Percentiles rank a stretch among this genome's conserved stretches.
Conservation (phyloP, 2,797 vertebrate species). For the Oophaga sylvatica region DNA sequence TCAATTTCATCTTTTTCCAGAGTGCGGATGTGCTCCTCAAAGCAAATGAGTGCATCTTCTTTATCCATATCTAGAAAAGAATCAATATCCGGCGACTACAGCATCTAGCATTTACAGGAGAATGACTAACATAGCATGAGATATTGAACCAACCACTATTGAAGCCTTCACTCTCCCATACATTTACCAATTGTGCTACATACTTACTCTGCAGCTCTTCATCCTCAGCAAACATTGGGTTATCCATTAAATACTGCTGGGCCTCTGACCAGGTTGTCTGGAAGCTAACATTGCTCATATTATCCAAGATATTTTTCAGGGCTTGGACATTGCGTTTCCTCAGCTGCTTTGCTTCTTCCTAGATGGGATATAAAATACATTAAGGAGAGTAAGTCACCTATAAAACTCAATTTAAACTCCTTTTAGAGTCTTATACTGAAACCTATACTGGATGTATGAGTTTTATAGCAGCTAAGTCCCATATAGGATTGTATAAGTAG, state of each 20-base stretch:
- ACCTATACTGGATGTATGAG: no score
- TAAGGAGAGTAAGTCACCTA: no score
- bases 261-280: slow-evolving; percentile 77
- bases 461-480: no score
- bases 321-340: slow-evolving; percentile 76
- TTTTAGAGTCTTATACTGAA: no score
- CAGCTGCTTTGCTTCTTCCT: slow-evolving; percentile 76
- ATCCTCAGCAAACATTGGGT: slow-evolving; percentile 76
- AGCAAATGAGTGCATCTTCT: slow-evolving; percentile 76
- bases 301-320: slow-evolving; percentile 75
- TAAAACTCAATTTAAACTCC: no score
- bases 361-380: slow-evolving; percentile 37
- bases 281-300: slow-evolving; percentile 76
- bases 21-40: slow-evolving; percentile 77
- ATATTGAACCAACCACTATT: background rate
- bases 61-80: slow-evolving; percentile 74
- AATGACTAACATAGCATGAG: background rate
- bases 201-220: slow-evolving; percentile 76
- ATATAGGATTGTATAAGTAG: no score
- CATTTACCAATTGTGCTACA: background rate
- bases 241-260: slow-evolving; percentile 77
- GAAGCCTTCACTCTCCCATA: background rate
- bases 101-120: background rate
- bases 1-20: slow-evolving; percentile 76
- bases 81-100: background rate